These are phyloP conservation scores for Alloscopus bannaensis DNA, from an alignment of 2,888 invertebrate genomes.

Conservation along the genomic window DNA sequence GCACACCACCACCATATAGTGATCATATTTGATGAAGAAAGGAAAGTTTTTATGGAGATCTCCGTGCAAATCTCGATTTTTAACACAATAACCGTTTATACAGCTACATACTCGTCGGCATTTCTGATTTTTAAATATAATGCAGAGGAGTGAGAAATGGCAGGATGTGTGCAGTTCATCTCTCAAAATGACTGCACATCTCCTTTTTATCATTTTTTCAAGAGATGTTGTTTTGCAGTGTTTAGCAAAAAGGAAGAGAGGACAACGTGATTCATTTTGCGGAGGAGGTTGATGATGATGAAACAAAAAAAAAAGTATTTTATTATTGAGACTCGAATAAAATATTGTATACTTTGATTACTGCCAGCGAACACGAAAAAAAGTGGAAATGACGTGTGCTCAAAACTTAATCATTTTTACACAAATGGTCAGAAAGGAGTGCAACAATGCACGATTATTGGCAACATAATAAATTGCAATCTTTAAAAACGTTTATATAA, in stretches of 20 bases:
- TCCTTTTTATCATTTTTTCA: conserved; percentile 23
- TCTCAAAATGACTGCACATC: background rate
- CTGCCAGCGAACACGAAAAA: too few species aligned
- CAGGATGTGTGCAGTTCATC: conserved; percentile 31
- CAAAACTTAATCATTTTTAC: background rate
- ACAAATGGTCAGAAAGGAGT: background rate
- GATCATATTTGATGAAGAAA: background rate
- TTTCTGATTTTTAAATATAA: background rate
- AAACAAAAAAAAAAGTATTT: too few species aligned
- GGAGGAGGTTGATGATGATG: too few species aligned
- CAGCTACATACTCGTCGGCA: background rate
- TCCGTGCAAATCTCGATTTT: background rate
- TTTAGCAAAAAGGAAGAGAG: conserved; percentile 28
- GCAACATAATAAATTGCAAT: too few species aligned
- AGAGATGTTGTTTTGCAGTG: conserved; percentile 3
- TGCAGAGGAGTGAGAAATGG: conserved; percentile 30
- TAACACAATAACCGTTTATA: conserved; percentile 2
- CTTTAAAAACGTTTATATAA: too few species aligned
- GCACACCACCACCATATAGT: background rate
- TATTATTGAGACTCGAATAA: conserved; percentile 13
- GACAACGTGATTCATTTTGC: conserved; percentile 31
- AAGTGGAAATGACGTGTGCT: background rate
- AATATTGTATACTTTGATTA: background rate
- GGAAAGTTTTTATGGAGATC: background rate
- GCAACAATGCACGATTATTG: too few species aligned